Percentiles rank a stretch among this genome's conserved stretches.
These are phyloP conservation scores for Cotesia vestalis DNA, from an alignment of 1,140 invertebrate species.

Conservation along the genomic window DNA sequence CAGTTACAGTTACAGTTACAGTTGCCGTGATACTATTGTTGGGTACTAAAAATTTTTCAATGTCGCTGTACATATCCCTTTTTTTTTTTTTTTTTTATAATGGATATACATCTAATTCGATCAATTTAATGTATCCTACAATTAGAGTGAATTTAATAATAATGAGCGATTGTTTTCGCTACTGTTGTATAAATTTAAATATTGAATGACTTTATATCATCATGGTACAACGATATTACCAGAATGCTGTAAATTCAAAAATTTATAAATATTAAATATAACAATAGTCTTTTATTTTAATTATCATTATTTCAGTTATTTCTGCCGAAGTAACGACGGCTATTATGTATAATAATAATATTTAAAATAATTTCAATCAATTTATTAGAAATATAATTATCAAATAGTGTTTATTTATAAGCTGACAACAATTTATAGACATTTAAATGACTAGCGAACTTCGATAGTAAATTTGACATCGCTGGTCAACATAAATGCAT, in stretches of 20 bases:
- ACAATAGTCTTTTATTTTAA: not conserved
- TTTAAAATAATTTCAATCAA: conserved; percentile 23
- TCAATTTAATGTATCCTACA: not conserved
- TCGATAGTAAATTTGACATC: conserved; percentile 29
- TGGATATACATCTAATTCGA: not conserved
- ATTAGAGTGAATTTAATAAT: not conserved
- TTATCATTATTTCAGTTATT: not conserved
- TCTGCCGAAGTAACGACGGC: conserved; percentile 30
- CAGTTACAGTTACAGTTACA: not conserved
- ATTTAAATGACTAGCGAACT: conserved; percentile 15
- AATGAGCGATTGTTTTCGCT: not conserved
- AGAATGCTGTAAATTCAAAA: not conserved
- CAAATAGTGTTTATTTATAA: not conserved
- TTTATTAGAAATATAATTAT: conserved; percentile 25
- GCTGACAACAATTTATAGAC: not conserved
- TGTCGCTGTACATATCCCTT: conserved; percentile 36
- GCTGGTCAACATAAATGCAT: not conserved
- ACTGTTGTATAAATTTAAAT: not conserved
- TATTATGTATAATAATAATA: conserved; percentile 32
- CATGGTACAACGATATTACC: conserved; percentile 5
- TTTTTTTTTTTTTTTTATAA: conserved; percentile 35
- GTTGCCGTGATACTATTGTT: conserved; percentile 23
- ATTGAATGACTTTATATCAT: conserved; percentile 17
- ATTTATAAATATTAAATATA: not conserved
- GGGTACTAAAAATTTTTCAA: not conserved